These are phyloP conservation scores for Apodemia mormo DNA, from an alignment of 2,888 invertebrate species.

Conservation along the genomic window DNA sequence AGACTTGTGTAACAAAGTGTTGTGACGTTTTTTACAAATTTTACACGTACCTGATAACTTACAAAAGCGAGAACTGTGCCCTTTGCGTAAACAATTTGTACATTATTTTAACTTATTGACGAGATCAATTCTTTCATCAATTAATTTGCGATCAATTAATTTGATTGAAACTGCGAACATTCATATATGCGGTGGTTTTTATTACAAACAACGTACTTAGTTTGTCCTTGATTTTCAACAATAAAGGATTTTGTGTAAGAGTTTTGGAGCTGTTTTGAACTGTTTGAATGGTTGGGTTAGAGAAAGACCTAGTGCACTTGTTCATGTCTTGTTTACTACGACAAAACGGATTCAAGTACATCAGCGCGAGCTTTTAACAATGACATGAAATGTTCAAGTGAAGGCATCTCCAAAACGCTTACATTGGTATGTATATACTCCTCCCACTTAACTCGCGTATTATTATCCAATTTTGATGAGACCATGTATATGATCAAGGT, in stretches of 20 bases:
- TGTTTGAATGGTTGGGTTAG: neutral
- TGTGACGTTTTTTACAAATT: too few relatives aligned
- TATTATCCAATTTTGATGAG: neutral
- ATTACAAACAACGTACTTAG: constrained; percentile 6
- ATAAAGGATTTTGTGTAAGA: neutral
- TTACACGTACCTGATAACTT: too few relatives aligned
- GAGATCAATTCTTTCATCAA: constrained; percentile 16
- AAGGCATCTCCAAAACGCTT: neutral
- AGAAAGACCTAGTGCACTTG: neutral
- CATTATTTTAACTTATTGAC: constrained; percentile 16
- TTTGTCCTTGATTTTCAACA: neutral
- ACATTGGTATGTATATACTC: too few relatives aligned
- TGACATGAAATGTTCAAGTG: neutral
- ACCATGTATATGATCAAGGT: constrained; percentile 16
- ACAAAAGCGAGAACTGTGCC: too few relatives aligned
- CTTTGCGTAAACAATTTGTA: constrained; percentile 14
- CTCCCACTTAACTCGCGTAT: too few relatives aligned
- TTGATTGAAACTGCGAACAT: constrained; percentile 9
- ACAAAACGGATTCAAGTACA: neutral
- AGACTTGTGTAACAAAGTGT: too few relatives aligned
- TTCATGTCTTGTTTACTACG: neutral
- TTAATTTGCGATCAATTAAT: too few relatives aligned
- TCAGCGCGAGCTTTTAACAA: neutral
- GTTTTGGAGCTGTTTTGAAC: neutral
- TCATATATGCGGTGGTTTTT: constrained; percentile 18